These are phyloP conservation scores for Hemaris fuciformis DNA, from an alignment of 2,888 invertebrate species.

Conservation along the genomic window DNA sequence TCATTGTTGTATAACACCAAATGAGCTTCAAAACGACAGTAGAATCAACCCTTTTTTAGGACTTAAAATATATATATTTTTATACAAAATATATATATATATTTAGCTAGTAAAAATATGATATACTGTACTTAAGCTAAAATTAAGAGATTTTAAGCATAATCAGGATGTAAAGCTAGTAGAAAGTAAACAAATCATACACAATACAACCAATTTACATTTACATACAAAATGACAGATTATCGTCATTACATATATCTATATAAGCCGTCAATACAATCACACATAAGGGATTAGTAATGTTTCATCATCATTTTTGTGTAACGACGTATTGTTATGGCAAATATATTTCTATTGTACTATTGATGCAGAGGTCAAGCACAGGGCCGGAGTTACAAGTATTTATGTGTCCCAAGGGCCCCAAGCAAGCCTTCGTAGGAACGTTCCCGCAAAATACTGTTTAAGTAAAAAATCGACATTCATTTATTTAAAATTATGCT, in stretches of 20 bases:
- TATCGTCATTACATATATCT: neutral
- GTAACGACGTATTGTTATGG: conserved; percentile 65
- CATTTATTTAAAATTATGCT: too few relatives aligned
- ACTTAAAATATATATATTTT: too few relatives aligned
- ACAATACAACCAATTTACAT: conserved; percentile 1
- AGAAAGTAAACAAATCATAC: neutral
- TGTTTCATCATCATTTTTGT: conserved; percentile 68
- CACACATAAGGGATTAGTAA: conserved; percentile 32
- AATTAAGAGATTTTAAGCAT: neutral
- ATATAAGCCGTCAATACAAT: neutral
- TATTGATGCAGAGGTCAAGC: conserved; percentile 49
- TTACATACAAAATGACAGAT: neutral
- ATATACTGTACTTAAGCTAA: neutral
- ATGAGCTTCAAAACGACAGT: too few relatives aligned
- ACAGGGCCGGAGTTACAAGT: conserved; percentile 19
- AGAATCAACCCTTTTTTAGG: too few relatives aligned
- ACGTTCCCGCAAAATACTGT: too few relatives aligned
- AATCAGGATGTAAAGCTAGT: neutral
- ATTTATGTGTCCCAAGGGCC: neutral
- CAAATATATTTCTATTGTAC: conserved; percentile 63
- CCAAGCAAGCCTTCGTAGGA: neutral
- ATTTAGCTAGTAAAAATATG: too few relatives aligned
- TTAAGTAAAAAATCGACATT: too few relatives aligned
- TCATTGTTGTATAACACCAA: too few relatives aligned
- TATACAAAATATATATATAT: too few relatives aligned